These are phyloP conservation scores for Chondrosia reniformis DNA, from an alignment of 37 sponge, comb jelly and placozoan genomes.

Conservation along the genomic window DNA sequence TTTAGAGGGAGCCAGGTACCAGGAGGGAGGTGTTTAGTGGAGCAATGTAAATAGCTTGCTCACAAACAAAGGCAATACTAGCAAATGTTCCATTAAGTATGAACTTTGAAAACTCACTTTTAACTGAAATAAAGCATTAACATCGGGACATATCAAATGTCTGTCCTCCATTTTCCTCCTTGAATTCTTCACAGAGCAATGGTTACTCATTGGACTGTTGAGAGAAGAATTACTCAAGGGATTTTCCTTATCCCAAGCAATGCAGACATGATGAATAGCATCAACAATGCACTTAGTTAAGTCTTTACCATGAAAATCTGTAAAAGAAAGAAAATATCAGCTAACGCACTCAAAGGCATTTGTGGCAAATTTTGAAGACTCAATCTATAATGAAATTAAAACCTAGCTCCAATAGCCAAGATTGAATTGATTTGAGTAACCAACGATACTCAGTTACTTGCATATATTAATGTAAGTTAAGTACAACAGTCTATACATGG, in stretches of 20 bases:
- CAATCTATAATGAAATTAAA: too few species aligned
- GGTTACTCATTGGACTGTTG: conserved; percentile 29
- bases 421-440: too few species aligned
- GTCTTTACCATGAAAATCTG: conserved; percentile 32
- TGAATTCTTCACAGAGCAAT: conserved; percentile 69
- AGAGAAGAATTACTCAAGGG: conserved; percentile 31
- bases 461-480: too few species aligned
- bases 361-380: too few species aligned
- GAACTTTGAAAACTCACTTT: conserved; percentile 38
- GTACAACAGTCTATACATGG: too few species aligned
- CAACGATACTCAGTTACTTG: too few species aligned
- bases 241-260: conserved; percentile 35
- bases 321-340: too few species aligned
- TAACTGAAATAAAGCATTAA: conserved; percentile 71
- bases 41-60: neutral
- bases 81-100: neutral
- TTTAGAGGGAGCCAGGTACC: neutral
- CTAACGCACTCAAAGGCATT: too few species aligned
- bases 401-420: too few species aligned
- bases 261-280: conserved; percentile 49
- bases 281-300: conserved; percentile 21
- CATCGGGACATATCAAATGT: conserved; percentile 74
- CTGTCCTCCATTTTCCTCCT: conserved; percentile 98
- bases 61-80: neutral
- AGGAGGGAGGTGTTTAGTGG: neutral